Evolutionary conservation across 2,888 invertebrate species (phyloP).

Genomic region (Pristionchus exspectatus): DNA sequence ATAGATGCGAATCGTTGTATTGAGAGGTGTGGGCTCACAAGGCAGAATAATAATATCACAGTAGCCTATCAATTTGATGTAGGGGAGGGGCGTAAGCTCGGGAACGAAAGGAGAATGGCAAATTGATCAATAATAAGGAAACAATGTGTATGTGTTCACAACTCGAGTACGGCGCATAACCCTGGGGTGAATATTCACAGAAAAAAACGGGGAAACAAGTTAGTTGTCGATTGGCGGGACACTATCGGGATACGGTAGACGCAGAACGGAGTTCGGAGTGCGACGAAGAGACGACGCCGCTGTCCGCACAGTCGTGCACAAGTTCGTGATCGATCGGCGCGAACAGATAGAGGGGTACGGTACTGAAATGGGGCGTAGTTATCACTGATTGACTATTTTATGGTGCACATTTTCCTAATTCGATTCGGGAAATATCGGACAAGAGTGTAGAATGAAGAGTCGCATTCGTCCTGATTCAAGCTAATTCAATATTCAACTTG

Average conservation of each 20-base stretch:
- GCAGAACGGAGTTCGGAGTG: constrained; percentile 55
- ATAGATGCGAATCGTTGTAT: constrained; percentile 16
- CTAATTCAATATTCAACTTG: too few relatives aligned
- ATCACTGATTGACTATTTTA: too few relatives aligned
- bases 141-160: constrained; percentile 3
- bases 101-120: background rate
- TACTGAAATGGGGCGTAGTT: constrained; percentile 80
- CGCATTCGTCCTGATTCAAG: too few relatives aligned
- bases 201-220: background rate
- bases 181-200: constrained; percentile 16
- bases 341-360: constrained; percentile 81
- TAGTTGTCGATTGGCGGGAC: constrained; percentile 19
- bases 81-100: background rate
- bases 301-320: constrained; percentile 65
- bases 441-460: background rate
- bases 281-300: constrained; percentile 60
- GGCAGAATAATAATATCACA: background rate
- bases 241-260: constrained; percentile 55
- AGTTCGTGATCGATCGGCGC: constrained; percentile 65
- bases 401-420: background rate
- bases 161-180: constrained; percentile 34
- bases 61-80: background rate
- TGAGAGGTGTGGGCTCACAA: background rate
- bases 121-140: background rate
- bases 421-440: background rate